Conservation (phyloP, 2,797 vertebrate genomes). For the Anabacerthia variegaticeps region DNA sequence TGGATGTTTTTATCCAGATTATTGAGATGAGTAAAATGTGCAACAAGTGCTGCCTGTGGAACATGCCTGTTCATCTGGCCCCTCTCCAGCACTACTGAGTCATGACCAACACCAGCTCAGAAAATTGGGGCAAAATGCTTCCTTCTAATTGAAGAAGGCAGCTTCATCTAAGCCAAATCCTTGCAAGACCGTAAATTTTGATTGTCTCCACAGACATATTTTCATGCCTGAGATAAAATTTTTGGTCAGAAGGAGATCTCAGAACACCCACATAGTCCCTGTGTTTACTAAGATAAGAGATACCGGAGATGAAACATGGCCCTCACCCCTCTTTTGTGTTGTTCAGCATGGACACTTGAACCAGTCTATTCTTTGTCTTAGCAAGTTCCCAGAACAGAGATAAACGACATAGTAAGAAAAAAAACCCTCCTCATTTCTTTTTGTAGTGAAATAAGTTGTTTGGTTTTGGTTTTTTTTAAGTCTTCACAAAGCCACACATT, state of each 20-base stretch:
- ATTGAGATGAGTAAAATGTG: constrained; percentile 17
- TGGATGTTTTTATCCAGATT: constrained; percentile 9
- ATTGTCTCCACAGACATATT: not conserved
- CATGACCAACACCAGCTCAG: not conserved
- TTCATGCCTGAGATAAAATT: not conserved
- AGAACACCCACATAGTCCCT: not conserved
- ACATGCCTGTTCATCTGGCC: not conserved
- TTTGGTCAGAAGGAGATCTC: not conserved
- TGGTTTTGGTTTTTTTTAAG: not conserved
- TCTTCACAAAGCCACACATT: not conserved
- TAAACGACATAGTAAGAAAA: not conserved
- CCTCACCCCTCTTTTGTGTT: not conserved
- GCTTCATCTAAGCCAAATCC: not conserved
- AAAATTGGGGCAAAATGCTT: not conserved
- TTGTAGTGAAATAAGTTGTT: not conserved
- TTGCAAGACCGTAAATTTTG: not conserved
- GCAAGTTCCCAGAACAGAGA: not conserved
- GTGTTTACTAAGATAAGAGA: not conserved
- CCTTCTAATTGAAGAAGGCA: not conserved
- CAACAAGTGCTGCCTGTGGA: not conserved
- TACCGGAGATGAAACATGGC: accelerated
- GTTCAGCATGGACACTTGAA: not conserved
- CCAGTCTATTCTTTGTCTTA: not conserved
- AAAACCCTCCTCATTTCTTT: not conserved
- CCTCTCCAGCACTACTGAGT: accelerated